Percentiles rank a stretch among this genome's conserved stretches.
phyloP scores from a whole-genome alignment of 2,113 vertebrate species.

The Trochalopteron elliotii region DNA sequence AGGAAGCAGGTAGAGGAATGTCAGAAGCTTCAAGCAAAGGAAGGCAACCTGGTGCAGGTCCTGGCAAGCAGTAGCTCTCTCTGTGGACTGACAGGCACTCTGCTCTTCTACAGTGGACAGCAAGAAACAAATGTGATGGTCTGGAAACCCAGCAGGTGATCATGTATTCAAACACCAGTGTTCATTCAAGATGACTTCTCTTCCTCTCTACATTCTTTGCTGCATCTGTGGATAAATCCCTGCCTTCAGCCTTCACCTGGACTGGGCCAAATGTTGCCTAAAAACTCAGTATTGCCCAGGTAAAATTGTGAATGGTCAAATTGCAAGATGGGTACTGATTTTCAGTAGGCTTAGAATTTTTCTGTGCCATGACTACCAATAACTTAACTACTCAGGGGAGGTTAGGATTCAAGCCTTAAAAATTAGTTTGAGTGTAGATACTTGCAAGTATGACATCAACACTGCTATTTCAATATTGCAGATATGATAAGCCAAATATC shows the following conservation, averaged over 20 bases:
- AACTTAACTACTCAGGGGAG: background rate
- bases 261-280: background rate
- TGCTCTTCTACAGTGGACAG: background rate
- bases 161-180: background rate
- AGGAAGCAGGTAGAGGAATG: background rate
- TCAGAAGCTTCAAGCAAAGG: background rate
- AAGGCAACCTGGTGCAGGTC: background rate
- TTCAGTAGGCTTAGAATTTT: background rate
- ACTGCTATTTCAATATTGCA: background rate
- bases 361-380: background rate
- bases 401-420: background rate
- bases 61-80: background rate
- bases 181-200: background rate
- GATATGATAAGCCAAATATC: background rate
- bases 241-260: background rate
- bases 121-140: background rate
- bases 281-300: background rate
- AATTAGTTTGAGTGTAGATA: background rate
- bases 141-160: background rate
- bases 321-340: background rate
- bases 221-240: background rate
- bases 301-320: background rate
- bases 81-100: background rate
- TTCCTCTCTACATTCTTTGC: background rate
- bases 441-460: background rate